Evolutionary conservation across 2,797 vertebrate genomes (phyloP).

Genomic region (Pangasius mekongensis): DNA sequence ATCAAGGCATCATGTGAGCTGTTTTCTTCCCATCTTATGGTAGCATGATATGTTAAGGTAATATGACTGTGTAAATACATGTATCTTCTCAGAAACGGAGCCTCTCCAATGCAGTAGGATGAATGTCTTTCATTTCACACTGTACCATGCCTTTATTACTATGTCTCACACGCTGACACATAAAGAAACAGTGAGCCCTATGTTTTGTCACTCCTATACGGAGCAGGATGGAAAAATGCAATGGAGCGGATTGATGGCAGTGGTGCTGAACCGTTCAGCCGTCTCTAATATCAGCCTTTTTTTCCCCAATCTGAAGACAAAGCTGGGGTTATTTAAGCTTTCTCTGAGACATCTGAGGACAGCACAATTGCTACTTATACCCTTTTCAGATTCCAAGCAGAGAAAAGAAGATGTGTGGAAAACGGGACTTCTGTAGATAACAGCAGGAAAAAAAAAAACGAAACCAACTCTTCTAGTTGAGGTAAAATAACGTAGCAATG

Average conservation of each 20-base stretch:
- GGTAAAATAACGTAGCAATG: neutral
- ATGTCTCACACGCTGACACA: slow-evolving; percentile 25
- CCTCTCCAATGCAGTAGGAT: slow-evolving; percentile 18
- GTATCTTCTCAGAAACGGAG: slow-evolving; percentile 14
- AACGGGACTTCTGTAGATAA: neutral
- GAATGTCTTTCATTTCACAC: slow-evolving; percentile 47
- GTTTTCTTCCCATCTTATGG: neutral
- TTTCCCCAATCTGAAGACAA: slow-evolving; percentile 10
- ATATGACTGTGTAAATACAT: slow-evolving; percentile 16
- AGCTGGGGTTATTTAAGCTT: slow-evolving; percentile 24
- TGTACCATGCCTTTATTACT: slow-evolving; percentile 24
- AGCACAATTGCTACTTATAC: slow-evolving; percentile 18
- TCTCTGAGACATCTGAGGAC: neutral
- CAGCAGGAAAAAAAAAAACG: neutral
- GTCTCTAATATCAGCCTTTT: slow-evolving; percentile 52
- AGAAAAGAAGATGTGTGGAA: neutral
- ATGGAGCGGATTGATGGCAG: slow-evolving; percentile 56
- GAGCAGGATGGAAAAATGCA: slow-evolving; percentile 42
- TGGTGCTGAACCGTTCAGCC: slow-evolving; percentile 47
- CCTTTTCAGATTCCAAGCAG: slow-evolving; percentile 15
- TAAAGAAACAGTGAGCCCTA: slow-evolving; percentile 43
- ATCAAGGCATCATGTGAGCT: neutral
- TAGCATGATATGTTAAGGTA: neutral
- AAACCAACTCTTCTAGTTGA: neutral
- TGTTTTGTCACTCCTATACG: slow-evolving; percentile 41